These are phyloP conservation scores for Danio choprae DNA, from an alignment of 2,797 vertebrate species.

Conservation along the genomic window DNA sequence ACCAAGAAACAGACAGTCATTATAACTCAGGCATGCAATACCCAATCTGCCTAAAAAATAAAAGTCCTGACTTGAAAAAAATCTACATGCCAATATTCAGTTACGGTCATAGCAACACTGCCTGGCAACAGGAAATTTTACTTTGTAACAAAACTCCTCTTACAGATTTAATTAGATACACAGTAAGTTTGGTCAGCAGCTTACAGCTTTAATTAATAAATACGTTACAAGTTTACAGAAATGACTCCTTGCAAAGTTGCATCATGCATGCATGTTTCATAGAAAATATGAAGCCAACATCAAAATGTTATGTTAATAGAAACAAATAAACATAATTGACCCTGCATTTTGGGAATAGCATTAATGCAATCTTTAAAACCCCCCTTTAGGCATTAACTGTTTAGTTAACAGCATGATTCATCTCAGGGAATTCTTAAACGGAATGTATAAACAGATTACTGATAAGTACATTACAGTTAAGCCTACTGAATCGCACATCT, in stretches of 20 bases:
- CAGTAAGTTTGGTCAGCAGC: no score
- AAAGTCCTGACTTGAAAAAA: no score
- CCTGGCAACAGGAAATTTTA: no score
- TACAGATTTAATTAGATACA: no score
- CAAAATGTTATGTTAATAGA: conserved; percentile 10
- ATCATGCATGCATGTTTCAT: conserved; percentile 28
- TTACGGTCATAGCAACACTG: no score
- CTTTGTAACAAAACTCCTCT: no score
- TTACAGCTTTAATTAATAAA: no score
- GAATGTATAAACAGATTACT: conserved; percentile 28
- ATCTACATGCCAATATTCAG: no score
- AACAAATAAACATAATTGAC: conserved; percentile 33
- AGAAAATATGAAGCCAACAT: conserved; percentile 36
- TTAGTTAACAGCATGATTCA: conserved; percentile 5
- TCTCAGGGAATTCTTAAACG: neutral
- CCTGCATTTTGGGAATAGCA: conserved; percentile 7
- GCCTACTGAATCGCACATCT: neutral
- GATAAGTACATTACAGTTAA: conserved; percentile 1
- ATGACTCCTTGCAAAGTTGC: conserved; percentile 13
- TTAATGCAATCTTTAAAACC: conserved; percentile 40
- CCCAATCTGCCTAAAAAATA: no score
- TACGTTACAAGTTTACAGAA: conserved; percentile 36
- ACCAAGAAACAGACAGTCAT: no score
- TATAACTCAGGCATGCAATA: no score
- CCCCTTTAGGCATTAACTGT: conserved; percentile 15